These are phyloP conservation scores for Coranthus polyacanthus DNA, from an alignment of 2,797 vertebrate species.

Conservation along the genomic window DNA sequence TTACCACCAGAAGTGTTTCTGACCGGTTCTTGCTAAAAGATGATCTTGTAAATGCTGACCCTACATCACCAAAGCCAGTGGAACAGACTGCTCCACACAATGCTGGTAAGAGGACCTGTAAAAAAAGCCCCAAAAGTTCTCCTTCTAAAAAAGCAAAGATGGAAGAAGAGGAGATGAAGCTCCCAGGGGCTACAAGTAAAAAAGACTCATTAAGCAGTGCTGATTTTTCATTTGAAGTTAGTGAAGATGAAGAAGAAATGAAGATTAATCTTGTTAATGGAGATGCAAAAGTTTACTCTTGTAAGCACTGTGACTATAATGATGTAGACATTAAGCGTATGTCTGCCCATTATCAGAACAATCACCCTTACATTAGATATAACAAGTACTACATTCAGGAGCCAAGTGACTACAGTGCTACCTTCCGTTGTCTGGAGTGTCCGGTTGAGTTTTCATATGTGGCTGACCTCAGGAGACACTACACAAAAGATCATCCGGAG, in stretches of 20 bases:
- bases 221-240: conserved; percentile 87
- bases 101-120: conserved; percentile 78
- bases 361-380: conserved; percentile 91
- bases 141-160: conserved; percentile 87
- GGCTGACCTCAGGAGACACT: conserved; percentile 88
- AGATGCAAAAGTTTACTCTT: conserved; percentile 82
- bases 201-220: conserved; percentile 79
- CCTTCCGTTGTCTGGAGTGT: conserved; percentile 92
- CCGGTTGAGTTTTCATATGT: conserved; percentile 90
- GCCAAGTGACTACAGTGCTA: conserved; percentile 86
- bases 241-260: conserved; percentile 87
- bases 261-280: conserved; percentile 74
- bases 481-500: conserved; percentile 88
- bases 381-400: conserved; percentile 89
- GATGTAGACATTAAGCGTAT: conserved; percentile 84
- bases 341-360: conserved; percentile 88
- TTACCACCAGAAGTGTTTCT: conserved; percentile 79
- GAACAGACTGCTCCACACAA: conserved; percentile 79
- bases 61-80: conserved; percentile 68
- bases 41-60: conserved; percentile 68
- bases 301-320: conserved; percentile 93
- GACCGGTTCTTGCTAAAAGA: conserved; percentile 77
- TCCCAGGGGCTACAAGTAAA: conserved; percentile 79
- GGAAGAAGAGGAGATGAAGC: conserved; percentile 78
- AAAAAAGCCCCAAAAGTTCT: conserved; percentile 75